These are phyloP conservation scores for Halocaridina rubra DNA, from an alignment of 2,888 invertebrate species.

Conservation along the genomic window DNA sequence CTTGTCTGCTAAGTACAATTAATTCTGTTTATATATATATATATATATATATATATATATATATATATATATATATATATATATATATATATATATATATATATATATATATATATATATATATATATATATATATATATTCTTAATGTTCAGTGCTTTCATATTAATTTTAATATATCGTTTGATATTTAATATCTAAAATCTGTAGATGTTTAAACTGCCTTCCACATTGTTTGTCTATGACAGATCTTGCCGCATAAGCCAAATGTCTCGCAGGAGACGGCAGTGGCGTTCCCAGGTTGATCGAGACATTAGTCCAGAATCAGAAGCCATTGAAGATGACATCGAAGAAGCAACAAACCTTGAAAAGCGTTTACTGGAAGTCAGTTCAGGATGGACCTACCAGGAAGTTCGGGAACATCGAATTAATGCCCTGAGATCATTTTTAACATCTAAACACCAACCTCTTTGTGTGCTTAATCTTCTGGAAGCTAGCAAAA, in stretches of 20 bases:
- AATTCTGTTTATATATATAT: too few species aligned
- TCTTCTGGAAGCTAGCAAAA: slow-evolving; percentile 42
- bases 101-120: too few species aligned
- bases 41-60: too few species aligned
- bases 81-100: too few species aligned
- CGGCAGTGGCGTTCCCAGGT: slow-evolving; percentile 8
- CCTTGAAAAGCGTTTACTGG: slow-evolving; percentile 30
- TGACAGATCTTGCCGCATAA: slow-evolving; percentile 33
- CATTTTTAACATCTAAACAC: slow-evolving; percentile 46
- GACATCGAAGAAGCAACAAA: slow-evolving; percentile 20
- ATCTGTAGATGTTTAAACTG: too few species aligned
- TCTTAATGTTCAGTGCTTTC: too few species aligned
- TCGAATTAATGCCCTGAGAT: slow-evolving; percentile 52
- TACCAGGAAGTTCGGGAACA: slow-evolving; percentile 20
- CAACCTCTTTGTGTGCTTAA: slow-evolving; percentile 50
- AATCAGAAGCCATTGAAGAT: slow-evolving; percentile 30
- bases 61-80: too few species aligned
- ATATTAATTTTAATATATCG: too few species aligned
- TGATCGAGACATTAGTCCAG: slow-evolving; percentile 32
- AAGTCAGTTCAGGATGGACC: slow-evolving; percentile 28
- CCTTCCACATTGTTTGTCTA: too few species aligned
- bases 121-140: too few species aligned
- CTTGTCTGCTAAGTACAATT: too few species aligned
- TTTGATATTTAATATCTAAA: too few species aligned
- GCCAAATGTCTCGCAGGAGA: slow-evolving; percentile 17